Evolutionary conservation across 2,888 invertebrate species (phyloP), one percentile per base, ranked within the genome.

Genomic region (Parnassius orleans): DNA sequence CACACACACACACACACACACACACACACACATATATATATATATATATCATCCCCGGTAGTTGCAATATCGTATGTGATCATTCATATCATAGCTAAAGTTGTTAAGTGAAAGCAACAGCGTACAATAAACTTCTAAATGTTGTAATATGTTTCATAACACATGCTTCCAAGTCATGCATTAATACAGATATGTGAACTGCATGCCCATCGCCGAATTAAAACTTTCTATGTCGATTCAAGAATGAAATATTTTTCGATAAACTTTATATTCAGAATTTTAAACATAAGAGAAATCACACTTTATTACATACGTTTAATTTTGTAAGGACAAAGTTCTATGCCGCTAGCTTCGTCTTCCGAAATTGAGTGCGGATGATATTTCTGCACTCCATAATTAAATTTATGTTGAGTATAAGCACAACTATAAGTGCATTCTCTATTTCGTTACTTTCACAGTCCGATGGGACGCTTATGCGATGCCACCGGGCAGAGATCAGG

Each of bases 161-260:
- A 61, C 58, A 55, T 64, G 61, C 41, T 59, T 56, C 52, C 54
- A 54, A 52, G 52, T 61, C 43, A 61, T 59, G 61, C 53, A 59
- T 65, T 59, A 61, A 44, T 24, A 54, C 11, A 54, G 44, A 44
- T 41, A 65, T 56, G 65, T 59, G 61, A 41, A 10, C 58, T 43
- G 61, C 46, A 44, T 65, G 42, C 47, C 42, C 15, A 62, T 51
- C 10, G 50, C 46, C n/a, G 15, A 62, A 65, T 62, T 65, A 65
- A 60, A 60, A 61, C 61, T 62, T 65, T 57, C 10, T 19, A 15
- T 57, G 50, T 43, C 42, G 57, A 51, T 44, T 12, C 24, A 24
- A 43, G n/a, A 11, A 24, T 14, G 41, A 46, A 61, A 56, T 53
- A 33, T 56, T 51, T 3, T 24, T 50, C 11, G 24, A 12, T 14